A percentile compares a stretch with the other conserved stretches of the same genome.
Conservation (phyloP, 1,140 invertebrate genomes). For the Meloidogyne exigua region DNA sequence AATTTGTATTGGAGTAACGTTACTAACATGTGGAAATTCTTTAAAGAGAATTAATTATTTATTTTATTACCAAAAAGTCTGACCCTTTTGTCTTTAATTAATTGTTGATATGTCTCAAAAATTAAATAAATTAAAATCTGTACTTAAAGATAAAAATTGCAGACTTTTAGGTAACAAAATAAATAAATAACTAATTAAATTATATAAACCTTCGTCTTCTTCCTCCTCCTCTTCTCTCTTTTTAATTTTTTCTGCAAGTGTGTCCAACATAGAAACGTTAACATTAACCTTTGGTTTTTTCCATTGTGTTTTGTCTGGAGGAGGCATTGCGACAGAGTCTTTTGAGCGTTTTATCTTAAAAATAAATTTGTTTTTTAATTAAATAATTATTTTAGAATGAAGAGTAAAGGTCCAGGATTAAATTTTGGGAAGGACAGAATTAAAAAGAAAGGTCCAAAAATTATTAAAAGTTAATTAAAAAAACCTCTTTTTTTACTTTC, state of each 20-base stretch:
- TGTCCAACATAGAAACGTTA: background rate
- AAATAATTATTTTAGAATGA: no score
- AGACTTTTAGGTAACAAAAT: no score
- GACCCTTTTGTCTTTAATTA: no score
- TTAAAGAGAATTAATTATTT: no score
- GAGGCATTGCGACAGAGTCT: background rate
- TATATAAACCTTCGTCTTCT: conserved; percentile 30
- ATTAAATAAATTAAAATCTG: no score
- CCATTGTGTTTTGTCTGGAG: conserved; percentile 9
- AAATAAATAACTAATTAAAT: no score
- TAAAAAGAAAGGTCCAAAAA: background rate
- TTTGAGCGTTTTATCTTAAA: background rate
- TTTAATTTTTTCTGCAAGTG: conserved; percentile 22
- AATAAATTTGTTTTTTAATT: background rate
- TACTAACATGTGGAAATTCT: background rate
- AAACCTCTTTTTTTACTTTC: conserved; percentile 13
- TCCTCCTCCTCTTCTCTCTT: conserved; percentile 18
- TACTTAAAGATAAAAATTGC: no score
- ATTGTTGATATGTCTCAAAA: no score
- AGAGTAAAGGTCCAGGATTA: no score
- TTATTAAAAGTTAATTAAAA: background rate
- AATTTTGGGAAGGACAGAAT: no score
- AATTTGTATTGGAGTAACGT: conserved; percentile 21
- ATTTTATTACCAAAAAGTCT: no score
- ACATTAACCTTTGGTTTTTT: conserved; percentile 3